Conservation (phyloP, 1,140 invertebrate species). For the Lepidotrigona ventralis region DNA sequence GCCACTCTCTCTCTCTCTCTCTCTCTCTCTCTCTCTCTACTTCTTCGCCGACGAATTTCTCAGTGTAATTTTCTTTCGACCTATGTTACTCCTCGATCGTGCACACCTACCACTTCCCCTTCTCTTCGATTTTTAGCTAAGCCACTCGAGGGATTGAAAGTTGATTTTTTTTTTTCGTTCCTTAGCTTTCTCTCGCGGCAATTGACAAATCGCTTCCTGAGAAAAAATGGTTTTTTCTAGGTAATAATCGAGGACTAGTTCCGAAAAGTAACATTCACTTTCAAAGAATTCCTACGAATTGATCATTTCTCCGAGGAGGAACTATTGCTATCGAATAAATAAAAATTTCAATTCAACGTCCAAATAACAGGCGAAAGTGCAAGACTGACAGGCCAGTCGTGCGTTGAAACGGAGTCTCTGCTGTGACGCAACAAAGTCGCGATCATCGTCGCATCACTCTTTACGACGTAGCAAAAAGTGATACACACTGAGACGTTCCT, state of each 20-base stretch:
- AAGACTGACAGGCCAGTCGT: neutral
- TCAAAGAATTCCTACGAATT: neutral
- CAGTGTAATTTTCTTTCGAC: constrained; percentile 11
- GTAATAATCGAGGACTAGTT: too few species aligned
- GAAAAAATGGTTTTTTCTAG: neutral
- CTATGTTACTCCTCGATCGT: neutral
- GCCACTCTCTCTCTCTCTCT: too few species aligned
- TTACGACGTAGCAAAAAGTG: constrained; percentile 41
- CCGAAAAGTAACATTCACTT: neutral
- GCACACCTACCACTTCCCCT: neutral
- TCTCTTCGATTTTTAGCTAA: neutral
- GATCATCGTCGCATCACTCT: constrained; percentile 13
- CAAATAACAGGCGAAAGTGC: neutral
- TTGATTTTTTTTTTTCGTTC: neutral
- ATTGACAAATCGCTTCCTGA: neutral
- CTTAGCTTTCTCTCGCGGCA: too few species aligned
- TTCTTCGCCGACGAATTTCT: constrained; percentile 18
- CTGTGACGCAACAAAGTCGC: constrained; percentile 26
- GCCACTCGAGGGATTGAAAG: neutral
- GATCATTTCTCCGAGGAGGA: neutral
- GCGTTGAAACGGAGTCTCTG: neutral
- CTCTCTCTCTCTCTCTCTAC: neutral
- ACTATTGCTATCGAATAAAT: neutral
- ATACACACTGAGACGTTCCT: constrained; percentile 8
- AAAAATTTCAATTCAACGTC: too few species aligned